Evolutionary conservation across 2,888 invertebrate species (phyloP).

Genomic region (Cantharis lateralis): DNA sequence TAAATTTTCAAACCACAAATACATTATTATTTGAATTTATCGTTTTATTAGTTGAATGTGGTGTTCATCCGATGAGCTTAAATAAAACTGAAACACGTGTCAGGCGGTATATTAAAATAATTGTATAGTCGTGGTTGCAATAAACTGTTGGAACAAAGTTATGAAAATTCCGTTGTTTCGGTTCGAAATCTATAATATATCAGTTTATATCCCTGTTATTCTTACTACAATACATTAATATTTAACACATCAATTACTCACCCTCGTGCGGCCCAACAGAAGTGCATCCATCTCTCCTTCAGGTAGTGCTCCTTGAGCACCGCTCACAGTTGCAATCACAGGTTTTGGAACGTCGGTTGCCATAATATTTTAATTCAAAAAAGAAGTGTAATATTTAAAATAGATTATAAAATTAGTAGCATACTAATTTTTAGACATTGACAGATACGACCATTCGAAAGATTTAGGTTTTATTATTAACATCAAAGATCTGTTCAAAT

Average conservation of each 20-base stretch:
- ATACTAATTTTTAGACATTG: background rate
- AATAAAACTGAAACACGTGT: too few species aligned
- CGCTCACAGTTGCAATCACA: constrained; percentile 63
- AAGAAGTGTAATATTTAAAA: background rate
- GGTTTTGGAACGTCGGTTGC: constrained; percentile 57
- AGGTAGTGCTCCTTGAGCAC: constrained; percentile 53
- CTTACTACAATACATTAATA: background rate
- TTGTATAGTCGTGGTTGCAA: too few species aligned
- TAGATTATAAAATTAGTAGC: background rate
- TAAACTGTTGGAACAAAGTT: too few species aligned
- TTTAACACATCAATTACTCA: constrained; percentile 59
- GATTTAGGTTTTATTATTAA: background rate
- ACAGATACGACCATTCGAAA: background rate
- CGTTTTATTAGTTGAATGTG: too few species aligned
- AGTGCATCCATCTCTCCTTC: constrained; percentile 83
- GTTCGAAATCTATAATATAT: background rate
- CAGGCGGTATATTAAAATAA: too few species aligned
- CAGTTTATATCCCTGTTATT: background rate
- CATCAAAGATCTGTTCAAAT: background rate
- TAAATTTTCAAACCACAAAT: too few species aligned
- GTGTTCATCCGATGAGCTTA: too few species aligned
- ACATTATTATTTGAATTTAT: too few species aligned
- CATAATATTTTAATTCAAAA: background rate
- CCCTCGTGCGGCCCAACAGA: constrained; percentile 77
- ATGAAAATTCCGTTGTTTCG: too few species aligned